Conservation (phyloP, 2,888 invertebrate species). For the Eupithecia centaureata region DNA sequence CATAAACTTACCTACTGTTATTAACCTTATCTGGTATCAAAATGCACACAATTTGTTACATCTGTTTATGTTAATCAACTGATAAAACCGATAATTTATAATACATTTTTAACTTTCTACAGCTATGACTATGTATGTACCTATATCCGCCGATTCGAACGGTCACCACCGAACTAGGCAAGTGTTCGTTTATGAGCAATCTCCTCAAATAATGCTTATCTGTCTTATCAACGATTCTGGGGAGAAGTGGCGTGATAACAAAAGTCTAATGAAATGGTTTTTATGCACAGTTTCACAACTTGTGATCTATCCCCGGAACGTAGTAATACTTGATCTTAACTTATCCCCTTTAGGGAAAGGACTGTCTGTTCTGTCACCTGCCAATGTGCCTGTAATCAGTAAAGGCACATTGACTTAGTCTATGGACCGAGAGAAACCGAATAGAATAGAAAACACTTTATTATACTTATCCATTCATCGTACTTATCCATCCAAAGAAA, state of each 20-base stretch:
- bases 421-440: too few species aligned
- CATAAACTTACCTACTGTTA: conserved; percentile 9
- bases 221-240: conserved; percentile 52
- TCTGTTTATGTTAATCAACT: conserved; percentile 8
- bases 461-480: too few species aligned
- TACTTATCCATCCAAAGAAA: too few species aligned
- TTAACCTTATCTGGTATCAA: conserved; percentile 11
- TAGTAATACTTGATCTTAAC: too few species aligned
- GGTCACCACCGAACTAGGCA: conserved; percentile 47
- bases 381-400: too few species aligned
- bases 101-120: conserved; percentile 14
- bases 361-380: too few species aligned
- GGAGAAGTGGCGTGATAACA: not conserved
- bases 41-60: conserved; percentile 17
- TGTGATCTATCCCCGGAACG: too few species aligned
- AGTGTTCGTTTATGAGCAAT: conserved; percentile 49
- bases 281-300: too few species aligned
- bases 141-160: conserved; percentile 33
- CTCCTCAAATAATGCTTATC: conserved; percentile 48
- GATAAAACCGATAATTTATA: conserved; percentile 7
- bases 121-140: not conserved
- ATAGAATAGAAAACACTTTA: too few species aligned
- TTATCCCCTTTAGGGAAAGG: too few species aligned
- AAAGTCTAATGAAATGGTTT: conserved; percentile 1
- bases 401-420: too few species aligned